Evolutionary conservation across 2,797 vertebrate species (phyloP), one percentile per base, ranked within the genome.

Genomic region (Xiphophorus birchmanni): DNA sequence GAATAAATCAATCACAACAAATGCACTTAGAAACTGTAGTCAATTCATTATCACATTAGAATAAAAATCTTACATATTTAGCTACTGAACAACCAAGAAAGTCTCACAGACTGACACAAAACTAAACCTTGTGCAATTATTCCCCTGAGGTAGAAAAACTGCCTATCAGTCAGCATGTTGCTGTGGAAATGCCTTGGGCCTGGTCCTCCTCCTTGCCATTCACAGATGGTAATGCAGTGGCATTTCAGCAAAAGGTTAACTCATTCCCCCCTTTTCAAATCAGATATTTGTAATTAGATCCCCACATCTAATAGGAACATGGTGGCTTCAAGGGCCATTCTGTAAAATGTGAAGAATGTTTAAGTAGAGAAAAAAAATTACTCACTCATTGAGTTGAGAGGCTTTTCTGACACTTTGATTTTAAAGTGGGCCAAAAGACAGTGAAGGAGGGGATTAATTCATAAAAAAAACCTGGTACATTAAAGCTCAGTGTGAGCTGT

Each of bases 181-280:
- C 86, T 40, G 87, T 86, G 83, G 82, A 90, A 90, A 90, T 84
- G 92, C 92, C 83, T 86, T 32, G 52, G 84, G 88, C 85, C 80
- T 73, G 21, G 77, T 83, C 79, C 74, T 86, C 87, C 84, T 90
- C 74, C 86, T 91, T 90, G 89, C 92, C 88, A 93, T 93, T 93
- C 94, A 90, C 84, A 89, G 88, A 88, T 86, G 84, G 89, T 90
- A 88, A 85, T 91, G 89, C 81, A 47, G 82, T 95, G 93, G 91
- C 92, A 94, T 95, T 95, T 95, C 88, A 80, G 87, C 85, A 95
- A 95, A 54, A 94, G 92, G 93, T 94, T 94, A 94, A 93, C 87
- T 91, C 88, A 91, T 90, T 90, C 91, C 85, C 84, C 84, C 82
- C 5, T 15, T 73, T 90, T 92, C 85, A 90, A 90, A 94, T 92